Evolutionary conservation across 1,140 invertebrate species (phyloP).

Genomic region (Cotesia chilonis): DNA sequence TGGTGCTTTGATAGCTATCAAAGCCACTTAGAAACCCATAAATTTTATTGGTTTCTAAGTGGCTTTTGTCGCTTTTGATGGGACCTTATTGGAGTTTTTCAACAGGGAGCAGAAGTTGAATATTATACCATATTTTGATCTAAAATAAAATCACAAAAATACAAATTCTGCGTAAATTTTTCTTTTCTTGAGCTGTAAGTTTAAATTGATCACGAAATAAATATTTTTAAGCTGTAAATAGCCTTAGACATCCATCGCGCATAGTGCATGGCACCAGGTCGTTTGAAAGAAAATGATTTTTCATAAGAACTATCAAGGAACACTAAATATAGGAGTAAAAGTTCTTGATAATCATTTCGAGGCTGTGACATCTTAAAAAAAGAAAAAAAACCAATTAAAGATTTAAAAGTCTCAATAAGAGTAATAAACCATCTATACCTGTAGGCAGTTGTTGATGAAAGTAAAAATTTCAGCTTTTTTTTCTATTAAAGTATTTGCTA

Average conservation of each 20-base stretch:
- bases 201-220: slow-evolving; percentile 43
- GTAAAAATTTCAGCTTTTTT: slow-evolving; percentile 19
- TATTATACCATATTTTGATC: slow-evolving; percentile 23
- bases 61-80: no score
- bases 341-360: slow-evolving; percentile 38
- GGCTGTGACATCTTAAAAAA: slow-evolving; percentile 3
- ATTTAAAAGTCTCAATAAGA: not conserved
- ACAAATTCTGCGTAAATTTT: slow-evolving; percentile 31
- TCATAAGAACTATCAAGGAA: not conserved
- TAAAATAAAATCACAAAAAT: slow-evolving; percentile 41
- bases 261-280: slow-evolving; percentile 31
- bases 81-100: no score
- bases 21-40: no score
- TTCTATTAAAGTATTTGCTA: not conserved
- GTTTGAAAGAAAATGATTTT: not conserved
- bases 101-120: not conserved
- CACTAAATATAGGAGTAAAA: slow-evolving; percentile 30
- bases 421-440: not conserved
- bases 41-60: no score
- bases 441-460: slow-evolving; percentile 7
- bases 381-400: not conserved
- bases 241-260: slow-evolving; percentile 41
- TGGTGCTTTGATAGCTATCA: slow-evolving; percentile 17
- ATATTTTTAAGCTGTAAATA: slow-evolving; percentile 43
- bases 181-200: slow-evolving; percentile 38